Percentiles rank a stretch among this genome's conserved stretches.
Conservation (phyloP, 2,113 vertebrate genomes). For the Spheniscus mendiculus region DNA sequence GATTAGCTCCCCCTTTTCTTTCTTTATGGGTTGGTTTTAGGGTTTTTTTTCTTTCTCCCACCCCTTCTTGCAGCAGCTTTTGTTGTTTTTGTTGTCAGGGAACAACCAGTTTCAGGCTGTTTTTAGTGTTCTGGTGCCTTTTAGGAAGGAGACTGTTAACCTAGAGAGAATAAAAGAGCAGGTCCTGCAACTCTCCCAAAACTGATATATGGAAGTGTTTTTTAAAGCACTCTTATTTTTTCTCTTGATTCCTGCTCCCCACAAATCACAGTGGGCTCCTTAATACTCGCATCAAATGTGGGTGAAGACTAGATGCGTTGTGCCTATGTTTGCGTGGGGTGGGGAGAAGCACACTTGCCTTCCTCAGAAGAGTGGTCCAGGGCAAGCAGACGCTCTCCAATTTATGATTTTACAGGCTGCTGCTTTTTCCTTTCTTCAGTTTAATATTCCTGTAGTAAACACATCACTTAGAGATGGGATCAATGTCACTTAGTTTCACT, state of each 20-base stretch:
- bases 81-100: background rate
- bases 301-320: background rate
- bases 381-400: background rate
- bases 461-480: background rate
- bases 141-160: background rate
- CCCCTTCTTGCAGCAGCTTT: conserved; percentile 21
- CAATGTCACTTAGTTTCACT: background rate
- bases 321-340: fast-evolving
- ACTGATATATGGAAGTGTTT: background rate
- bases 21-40: background rate
- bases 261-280: background rate
- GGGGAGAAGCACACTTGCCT: background rate
- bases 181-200: background rate
- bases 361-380: background rate
- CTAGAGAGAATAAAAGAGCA: background rate
- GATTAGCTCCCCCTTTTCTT: conserved; percentile 24
- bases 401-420: background rate
- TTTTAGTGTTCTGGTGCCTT: background rate
- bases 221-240: background rate
- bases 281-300: background rate
- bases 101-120: background rate
- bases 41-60: background rate
- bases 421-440: background rate
- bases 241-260: background rate
- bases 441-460: background rate